These are phyloP conservation scores for Eupithecia dodoneata DNA, from an alignment of 2,888 invertebrate species.

Conservation along the genomic window DNA sequence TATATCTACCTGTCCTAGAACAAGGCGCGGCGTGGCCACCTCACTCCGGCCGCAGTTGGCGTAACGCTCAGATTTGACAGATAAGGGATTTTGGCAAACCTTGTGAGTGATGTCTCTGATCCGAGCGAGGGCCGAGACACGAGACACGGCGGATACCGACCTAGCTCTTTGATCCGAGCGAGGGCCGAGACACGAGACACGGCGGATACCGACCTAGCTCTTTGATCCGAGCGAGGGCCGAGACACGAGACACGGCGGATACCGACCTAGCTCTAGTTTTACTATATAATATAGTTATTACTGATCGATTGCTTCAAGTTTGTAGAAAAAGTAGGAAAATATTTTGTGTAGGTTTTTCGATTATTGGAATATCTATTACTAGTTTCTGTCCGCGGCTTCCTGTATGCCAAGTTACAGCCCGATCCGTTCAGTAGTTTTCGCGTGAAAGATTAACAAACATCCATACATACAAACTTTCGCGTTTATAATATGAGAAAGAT, in stretches of 20 bases:
- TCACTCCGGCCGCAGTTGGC: slow-evolving; percentile 63
- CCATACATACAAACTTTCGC: too few species aligned
- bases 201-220: neutral
- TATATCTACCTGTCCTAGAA: neutral
- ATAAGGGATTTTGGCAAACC: slow-evolving; percentile 76
- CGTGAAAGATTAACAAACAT: too few species aligned
- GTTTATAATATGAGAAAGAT: too few species aligned
- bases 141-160: neutral
- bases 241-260: neutral
- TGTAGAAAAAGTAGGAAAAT: neutral
- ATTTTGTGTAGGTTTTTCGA: neutral
- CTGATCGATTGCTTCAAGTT: slow-evolving; percentile 31
- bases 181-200: slow-evolving; percentile 13
- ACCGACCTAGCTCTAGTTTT: neutral
- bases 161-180: slow-evolving; percentile 48
- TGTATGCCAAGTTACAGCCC: too few species aligned
- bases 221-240: slow-evolving; percentile 49
- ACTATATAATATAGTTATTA: neutral
- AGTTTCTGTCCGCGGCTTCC: too few species aligned
- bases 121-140: slow-evolving; percentile 39
- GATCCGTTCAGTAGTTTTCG: too few species aligned
- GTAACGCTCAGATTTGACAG: slow-evolving; percentile 70
- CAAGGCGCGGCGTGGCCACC: slow-evolving; percentile 3
- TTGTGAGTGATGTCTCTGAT: slow-evolving; percentile 75
- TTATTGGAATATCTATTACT: neutral